Base-by-base conservation (phyloP, 2,888 invertebrate species). In the Serrognathus titanus region DNA sequence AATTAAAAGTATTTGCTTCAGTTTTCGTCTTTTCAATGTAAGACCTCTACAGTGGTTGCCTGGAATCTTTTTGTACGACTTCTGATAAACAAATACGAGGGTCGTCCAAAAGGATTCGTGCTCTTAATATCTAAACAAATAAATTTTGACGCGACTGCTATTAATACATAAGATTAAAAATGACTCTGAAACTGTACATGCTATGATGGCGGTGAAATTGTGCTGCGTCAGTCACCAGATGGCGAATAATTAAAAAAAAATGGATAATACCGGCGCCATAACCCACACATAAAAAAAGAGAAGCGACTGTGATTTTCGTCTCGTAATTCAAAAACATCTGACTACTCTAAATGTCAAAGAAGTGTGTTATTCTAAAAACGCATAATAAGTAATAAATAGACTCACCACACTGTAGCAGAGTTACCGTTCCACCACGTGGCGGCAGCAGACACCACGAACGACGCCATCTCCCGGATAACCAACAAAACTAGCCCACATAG, bases 331-430 rank as follows among this genome's bases (percentile, higher is more conserved):
- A 43, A 54, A 60, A 61, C 60, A 57, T 45, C 55, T 55, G 24
- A 59, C 62, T 63, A 63, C 65, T 65, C 55, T 61, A 62, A 64
- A 58, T 63, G 59, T 63, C 60, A 63, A 63, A 66, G 63, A 67
- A 63, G 63, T 64, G 60, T 66, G 63, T 68, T 66, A 65, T 62
- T 67, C 65, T 67, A 67, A 63, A 58, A 63, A 64, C 64, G 64
- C 69, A 69, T 72, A 61, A 71, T 71, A 73, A 73, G 70, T 71
- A 71, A 68, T 71, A 72, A 76, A 73, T 69, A 74, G 75, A 78
- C 76, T 75, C 77, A 78, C 76, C 76, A 77, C 76, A 77, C 71
- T 75, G 75, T 74, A 75, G 76, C 75, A 76, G 75, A 74, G 66
- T 71, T 75, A 74, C 72, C 74, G 71, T 69, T 71, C 71, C 74